A percentile compares a stretch with the other conserved stretches of the same genome.
Evolutionary conservation across 1,140 invertebrate species (phyloP).

Genomic region (Bursaphelenchus mucronatus): DNA sequence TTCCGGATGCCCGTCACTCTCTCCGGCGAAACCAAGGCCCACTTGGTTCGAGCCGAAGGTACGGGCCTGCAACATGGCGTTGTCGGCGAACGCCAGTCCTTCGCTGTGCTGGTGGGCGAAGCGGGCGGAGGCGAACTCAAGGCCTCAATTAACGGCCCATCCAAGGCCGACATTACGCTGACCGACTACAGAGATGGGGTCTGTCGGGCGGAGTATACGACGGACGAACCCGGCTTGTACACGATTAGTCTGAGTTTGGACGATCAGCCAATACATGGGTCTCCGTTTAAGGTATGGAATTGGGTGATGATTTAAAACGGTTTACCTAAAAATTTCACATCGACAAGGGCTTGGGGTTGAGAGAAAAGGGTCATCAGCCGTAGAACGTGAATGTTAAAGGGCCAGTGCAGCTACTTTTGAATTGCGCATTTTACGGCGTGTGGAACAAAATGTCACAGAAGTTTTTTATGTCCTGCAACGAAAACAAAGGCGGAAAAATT

Average conservation of each 20-base stretch:
- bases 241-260: conserved; percentile 28
- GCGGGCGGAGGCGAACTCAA: conserved; percentile 27
- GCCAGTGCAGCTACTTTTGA: too few relatives aligned
- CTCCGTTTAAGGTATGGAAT: conserved; percentile 31
- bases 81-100: conserved; percentile 23
- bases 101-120: conserved; percentile 18
- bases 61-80: conserved; percentile 19
- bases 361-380: too few relatives aligned
- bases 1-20: conserved; percentile 33
- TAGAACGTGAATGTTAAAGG: too few relatives aligned
- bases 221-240: conserved; percentile 33
- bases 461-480: too few relatives aligned
- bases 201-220: conserved; percentile 29
- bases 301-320: too few relatives aligned
- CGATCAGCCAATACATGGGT: conserved; percentile 29
- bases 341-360: too few relatives aligned
- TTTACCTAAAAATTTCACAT: too few relatives aligned
- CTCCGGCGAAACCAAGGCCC: conserved; percentile 23
- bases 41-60: conserved; percentile 24
- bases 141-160: conserved; percentile 30
- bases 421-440: too few relatives aligned
- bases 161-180: conserved; percentile 27
- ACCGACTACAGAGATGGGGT: conserved; percentile 20
- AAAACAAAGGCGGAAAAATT: too few relatives aligned
- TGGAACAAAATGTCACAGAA: too few relatives aligned